Evolutionary conservation across 2,113 vertebrate genomes (phyloP), one percentile per base, ranked within the genome.

Genomic region (Candoia aspera): DNA sequence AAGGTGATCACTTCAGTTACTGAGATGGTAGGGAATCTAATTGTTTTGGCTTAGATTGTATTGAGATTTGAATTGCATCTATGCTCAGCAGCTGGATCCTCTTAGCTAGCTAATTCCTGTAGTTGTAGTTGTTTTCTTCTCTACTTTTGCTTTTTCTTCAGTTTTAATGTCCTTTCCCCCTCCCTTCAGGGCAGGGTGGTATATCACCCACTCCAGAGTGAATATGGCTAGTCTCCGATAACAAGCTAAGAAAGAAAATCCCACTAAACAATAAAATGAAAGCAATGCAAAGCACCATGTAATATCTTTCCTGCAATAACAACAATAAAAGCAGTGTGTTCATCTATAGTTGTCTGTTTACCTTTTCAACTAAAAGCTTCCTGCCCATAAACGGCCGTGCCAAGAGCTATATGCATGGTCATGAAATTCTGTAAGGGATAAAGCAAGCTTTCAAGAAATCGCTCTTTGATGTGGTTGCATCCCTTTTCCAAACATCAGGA

Each of bases 341-440:
- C 95, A 92, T 95, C 92, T 88, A 49, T 91, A 92, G 92, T 0
- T 92, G 93, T 91, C n/a, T 92, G 95, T 94, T 95, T 95, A 96
- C 95, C 96, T 96, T 96, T 95, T 84, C 93, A 97, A 92, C 94
- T 92, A 93, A 91, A 95, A 96, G 96, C 96, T 97, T 97, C 96
- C 97, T 97, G 97, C 95, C 97, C 62, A 93, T 85, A 93, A 93
- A 95, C 91, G 92, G 89, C 49, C 90, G 85, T 96, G 97, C 97
- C 97, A 96, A 96, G 94, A 97, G 95, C 94, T 96, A 95, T 96
- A 96, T 94, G 96, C 93, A 95, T 94, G 88, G 90, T 93, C 95
- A 94, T 94, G 93, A 95, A 95, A 95, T 96, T 96, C 96, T 96
- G 97, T 96, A 96, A 85, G 58, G 2, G 46, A 60, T 23, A 84